Evolutionary conservation across 2,113 vertebrate genomes (phyloP).

Genomic region (Turnix velox): DNA sequence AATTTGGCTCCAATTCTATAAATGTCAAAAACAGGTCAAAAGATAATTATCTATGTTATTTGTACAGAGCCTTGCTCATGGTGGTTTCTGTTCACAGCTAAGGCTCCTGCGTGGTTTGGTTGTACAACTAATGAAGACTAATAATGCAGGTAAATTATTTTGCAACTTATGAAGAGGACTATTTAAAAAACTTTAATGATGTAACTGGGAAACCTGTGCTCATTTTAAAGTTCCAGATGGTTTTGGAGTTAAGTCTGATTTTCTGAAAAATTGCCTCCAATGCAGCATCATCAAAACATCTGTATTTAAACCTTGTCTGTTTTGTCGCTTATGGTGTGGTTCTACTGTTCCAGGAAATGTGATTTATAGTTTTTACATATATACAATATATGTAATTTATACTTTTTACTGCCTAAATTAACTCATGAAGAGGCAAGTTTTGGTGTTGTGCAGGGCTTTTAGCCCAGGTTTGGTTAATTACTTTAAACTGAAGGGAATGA

Average conservation of each 20-base stretch:
- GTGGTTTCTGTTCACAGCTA: background rate
- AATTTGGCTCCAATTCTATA: background rate
- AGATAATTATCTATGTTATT: background rate
- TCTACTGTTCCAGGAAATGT: background rate
- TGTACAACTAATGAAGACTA: background rate
- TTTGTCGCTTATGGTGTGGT: background rate
- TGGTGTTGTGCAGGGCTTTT: background rate
- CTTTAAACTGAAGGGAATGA: background rate
- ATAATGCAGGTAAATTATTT: conserved; percentile 28
- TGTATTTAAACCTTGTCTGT: background rate
- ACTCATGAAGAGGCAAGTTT: background rate
- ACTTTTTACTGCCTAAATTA: background rate
- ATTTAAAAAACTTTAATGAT: background rate
- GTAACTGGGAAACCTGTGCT: conserved; percentile 19
- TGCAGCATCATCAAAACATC: background rate
- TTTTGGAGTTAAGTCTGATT: background rate
- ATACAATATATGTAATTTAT: background rate
- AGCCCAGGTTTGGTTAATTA: background rate
- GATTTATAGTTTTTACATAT: background rate
- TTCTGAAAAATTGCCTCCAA: background rate
- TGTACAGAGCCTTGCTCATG: background rate
- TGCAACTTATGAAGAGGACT: background rate
- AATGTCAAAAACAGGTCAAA: background rate
- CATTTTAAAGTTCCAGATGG: conserved; percentile 7
- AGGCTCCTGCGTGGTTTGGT: background rate